phyloP scores from a whole-genome alignment of 2,113 vertebrate genomes.

The Dolichotis patagonum region DNA sequence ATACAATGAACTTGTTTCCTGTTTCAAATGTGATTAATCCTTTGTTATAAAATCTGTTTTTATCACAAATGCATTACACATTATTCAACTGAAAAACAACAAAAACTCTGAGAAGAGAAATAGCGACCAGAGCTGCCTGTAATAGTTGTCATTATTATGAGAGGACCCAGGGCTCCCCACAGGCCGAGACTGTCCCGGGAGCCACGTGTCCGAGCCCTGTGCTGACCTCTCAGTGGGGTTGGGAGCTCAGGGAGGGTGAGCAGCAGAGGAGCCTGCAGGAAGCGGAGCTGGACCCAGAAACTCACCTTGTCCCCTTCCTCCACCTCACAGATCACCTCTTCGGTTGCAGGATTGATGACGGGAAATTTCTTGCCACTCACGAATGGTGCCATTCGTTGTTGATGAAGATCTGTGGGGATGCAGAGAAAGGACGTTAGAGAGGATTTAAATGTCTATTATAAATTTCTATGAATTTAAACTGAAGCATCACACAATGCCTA shows the following conservation, averaged over 20 bases:
- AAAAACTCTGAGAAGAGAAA: not conserved
- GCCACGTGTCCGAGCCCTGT: not conserved
- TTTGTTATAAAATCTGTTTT: not conserved
- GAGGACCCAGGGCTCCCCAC: not conserved
- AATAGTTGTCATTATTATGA: not conserved
- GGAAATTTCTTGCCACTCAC: slow-evolving; percentile 90
- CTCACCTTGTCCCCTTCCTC: slow-evolving; percentile 92
- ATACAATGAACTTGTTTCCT: not conserved
- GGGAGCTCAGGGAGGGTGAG: not conserved
- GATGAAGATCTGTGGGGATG: slow-evolving; percentile 90
- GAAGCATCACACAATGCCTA: not conserved
- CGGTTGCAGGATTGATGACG: slow-evolving; percentile 91
- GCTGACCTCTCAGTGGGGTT: not conserved
- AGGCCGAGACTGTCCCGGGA: not conserved
- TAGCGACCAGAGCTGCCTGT: not conserved
- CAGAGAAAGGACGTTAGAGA: not conserved
- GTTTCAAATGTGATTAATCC: not conserved
- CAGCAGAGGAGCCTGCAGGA: not conserved
- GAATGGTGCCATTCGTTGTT: slow-evolving; percentile 93
- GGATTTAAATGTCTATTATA: not conserved
- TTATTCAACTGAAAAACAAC: not conserved
- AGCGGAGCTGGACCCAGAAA: not conserved
- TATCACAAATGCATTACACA: not conserved
- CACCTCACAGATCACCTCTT: slow-evolving; percentile 91
- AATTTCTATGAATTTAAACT: not conserved